These are phyloP conservation scores for Rhineura floridana DNA, from an alignment of 2,113 vertebrate species.

Conservation along the genomic window DNA sequence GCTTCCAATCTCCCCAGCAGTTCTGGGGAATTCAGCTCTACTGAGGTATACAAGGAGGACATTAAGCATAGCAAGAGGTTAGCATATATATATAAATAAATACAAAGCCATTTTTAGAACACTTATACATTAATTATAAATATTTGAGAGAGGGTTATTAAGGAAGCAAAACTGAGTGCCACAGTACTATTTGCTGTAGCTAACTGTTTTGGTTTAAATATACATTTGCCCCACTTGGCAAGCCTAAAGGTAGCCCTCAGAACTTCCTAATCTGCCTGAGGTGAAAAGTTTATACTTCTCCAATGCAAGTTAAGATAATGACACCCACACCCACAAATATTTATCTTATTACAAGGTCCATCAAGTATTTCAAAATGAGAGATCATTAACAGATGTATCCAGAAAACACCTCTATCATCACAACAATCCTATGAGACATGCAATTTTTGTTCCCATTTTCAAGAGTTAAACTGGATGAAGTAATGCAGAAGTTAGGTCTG, in stretches of 20 bases:
- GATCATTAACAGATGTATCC: not conserved
- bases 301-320: not conserved
- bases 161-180: not conserved
- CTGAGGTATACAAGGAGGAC: conserved; percentile 55
- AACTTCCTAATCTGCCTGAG: not conserved
- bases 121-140: not conserved
- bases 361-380: not conserved
- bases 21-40: conserved; percentile 42
- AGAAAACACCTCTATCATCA: not conserved
- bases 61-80: conserved; percentile 52
- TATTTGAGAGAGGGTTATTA: rapidly evolving
- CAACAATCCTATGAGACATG: not conserved
- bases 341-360: not conserved
- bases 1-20: conserved; percentile 20
- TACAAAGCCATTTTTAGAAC: not conserved
- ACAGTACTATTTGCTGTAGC: not conserved
- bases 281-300: not conserved
- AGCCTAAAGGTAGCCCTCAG: not conserved
- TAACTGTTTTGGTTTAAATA: not conserved
- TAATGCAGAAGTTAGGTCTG: not conserved
- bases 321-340: not conserved
- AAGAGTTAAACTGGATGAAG: not conserved
- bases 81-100: conserved; percentile 50
- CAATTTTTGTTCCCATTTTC: not conserved
- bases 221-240: not conserved